These are phyloP conservation scores for Hippoglossus stenolepis DNA, from an alignment of 2,113 vertebrate genomes.

Conservation along the genomic window DNA sequence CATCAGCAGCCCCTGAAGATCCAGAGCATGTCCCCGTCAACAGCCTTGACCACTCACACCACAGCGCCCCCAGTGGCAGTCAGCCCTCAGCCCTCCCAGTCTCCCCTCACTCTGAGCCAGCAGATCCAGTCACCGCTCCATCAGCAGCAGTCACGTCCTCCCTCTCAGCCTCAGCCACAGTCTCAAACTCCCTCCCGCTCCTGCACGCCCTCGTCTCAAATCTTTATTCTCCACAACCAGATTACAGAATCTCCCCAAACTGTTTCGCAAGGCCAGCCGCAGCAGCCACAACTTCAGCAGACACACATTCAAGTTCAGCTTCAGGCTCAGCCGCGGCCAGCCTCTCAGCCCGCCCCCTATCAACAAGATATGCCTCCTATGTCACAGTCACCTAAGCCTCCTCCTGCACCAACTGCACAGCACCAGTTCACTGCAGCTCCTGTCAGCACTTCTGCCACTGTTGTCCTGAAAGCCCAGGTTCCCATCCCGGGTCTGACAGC, in stretches of 20 bases:
- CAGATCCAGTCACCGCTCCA: constrained; percentile 86
- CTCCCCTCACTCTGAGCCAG: constrained; percentile 85
- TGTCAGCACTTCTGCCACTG: constrained; percentile 46
- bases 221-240: constrained; percentile 89
- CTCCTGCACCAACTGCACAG: constrained; percentile 73
- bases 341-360: constrained; percentile 74
- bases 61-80: constrained; percentile 60
- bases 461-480: constrained; percentile 80
- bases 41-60: constrained; percentile 62
- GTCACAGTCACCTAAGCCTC: constrained; percentile 81
- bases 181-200: constrained; percentile 87
- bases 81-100: constrained; percentile 84
- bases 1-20: constrained; percentile 87
- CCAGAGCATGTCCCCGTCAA: constrained; percentile 81
- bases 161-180: constrained; percentile 86
- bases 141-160: constrained; percentile 83
- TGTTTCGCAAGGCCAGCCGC: constrained; percentile 59
- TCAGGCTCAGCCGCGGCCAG: constrained; percentile 65
- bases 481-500: constrained; percentile 81
- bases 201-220: constrained; percentile 85
- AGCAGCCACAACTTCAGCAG: constrained; percentile 68
- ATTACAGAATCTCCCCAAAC: constrained; percentile 80
- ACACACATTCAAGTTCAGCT: constrained; percentile 77
- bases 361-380: constrained; percentile 77
- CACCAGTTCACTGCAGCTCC: constrained; percentile 83